Evolutionary conservation across 2,797 vertebrate species (phyloP).

Genomic region (Phalanger gymnotis): DNA sequence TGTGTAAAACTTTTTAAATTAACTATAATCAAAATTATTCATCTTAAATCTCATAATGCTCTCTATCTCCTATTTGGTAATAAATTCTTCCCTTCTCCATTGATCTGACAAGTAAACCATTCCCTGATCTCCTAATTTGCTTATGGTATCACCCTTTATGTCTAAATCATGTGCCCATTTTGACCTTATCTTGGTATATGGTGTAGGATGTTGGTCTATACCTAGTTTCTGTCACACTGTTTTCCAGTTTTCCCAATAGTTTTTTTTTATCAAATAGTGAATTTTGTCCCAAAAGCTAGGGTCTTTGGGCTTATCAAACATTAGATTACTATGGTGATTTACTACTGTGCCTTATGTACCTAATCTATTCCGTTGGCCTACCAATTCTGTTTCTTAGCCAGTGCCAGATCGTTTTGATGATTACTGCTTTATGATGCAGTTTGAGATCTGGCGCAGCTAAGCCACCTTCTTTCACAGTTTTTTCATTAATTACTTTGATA

Average conservation of each 20-base stretch:
- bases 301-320: not conserved
- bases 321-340: not conserved
- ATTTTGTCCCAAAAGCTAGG: not conserved
- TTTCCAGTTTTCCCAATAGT: not conserved
- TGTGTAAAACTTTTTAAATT: not conserved
- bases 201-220: not conserved
- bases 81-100: not conserved
- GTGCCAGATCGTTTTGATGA: not conserved
- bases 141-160: not conserved
- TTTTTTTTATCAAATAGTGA: not conserved
- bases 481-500: not conserved
- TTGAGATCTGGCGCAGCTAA: not conserved
- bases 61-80: not conserved
- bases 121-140: not conserved
- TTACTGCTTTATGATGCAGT: not conserved
- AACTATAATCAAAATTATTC: not conserved
- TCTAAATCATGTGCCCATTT: not conserved
- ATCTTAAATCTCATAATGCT: not conserved
- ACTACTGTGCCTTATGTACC: not conserved
- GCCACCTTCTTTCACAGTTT: not conserved
- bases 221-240: not conserved
- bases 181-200: not conserved
- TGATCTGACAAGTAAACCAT: not conserved
- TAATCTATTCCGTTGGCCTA: not conserved
- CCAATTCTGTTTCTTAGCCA: not conserved